These are phyloP conservation scores for Kryptopterus vitreolus DNA, from an alignment of 2,797 vertebrate species.

Conservation along the genomic window DNA sequence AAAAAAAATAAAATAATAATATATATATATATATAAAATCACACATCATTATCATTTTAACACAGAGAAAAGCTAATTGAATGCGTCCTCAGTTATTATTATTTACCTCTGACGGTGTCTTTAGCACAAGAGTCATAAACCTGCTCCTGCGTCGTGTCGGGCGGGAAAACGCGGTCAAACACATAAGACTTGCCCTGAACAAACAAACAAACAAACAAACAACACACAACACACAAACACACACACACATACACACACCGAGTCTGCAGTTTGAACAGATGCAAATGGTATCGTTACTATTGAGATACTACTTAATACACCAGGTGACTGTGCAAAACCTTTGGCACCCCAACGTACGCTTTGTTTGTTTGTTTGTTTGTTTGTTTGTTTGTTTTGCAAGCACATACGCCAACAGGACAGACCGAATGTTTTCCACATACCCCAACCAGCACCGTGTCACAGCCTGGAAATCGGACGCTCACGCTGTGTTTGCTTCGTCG, in stretches of 20 bases:
- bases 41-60: too few relatives aligned
- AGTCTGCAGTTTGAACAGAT: too few relatives aligned
- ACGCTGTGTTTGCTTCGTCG: constrained; percentile 81
- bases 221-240: neutral
- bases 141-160: constrained; percentile 84
- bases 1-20: neutral
- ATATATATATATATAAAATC: too few relatives aligned
- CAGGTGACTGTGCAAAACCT: too few relatives aligned
- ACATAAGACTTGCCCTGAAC: constrained; percentile 84
- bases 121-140: constrained; percentile 90
- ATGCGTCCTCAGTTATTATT: constrained; percentile 34
- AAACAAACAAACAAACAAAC: neutral
- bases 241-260: neutral
- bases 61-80: too few relatives aligned
- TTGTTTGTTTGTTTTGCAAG: too few relatives aligned
- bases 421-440: constrained; percentile 72
- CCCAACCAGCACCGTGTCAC: constrained; percentile 79
- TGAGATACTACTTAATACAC: too few relatives aligned
- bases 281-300: too few relatives aligned
- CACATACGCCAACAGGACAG: too few relatives aligned
- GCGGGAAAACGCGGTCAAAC: constrained; percentile 85
- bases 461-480: constrained; percentile 79
- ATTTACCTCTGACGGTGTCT: constrained; percentile 89
- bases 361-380: too few relatives aligned
- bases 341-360: too few relatives aligned